Evolutionary conservation across 2,113 vertebrate species (phyloP).

Genomic region (Oplegnathus fasciatus): DNA sequence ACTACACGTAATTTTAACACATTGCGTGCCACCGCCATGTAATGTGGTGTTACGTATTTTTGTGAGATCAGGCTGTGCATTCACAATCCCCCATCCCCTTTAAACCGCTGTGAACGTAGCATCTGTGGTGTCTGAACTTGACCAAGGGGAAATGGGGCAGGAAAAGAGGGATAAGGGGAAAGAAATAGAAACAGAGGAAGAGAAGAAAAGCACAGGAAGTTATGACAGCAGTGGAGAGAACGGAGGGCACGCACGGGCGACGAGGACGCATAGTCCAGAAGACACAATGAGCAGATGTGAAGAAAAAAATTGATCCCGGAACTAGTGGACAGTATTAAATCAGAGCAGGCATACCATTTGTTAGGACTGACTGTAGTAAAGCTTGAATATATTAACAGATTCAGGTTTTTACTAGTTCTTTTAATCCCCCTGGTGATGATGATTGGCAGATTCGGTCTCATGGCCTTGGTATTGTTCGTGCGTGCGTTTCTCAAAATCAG

Average conservation of each 20-base stretch:
- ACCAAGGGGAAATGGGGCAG: slow-evolving; percentile 1
- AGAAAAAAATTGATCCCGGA: background rate
- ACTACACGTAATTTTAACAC: too few species aligned
- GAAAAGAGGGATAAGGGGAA: background rate
- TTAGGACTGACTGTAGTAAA: background rate
- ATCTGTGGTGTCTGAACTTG: slow-evolving; percentile 21
- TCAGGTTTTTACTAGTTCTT: background rate
- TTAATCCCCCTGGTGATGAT: background rate
- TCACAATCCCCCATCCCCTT: background rate
- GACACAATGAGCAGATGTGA: background rate
- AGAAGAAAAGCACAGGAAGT: slow-evolving; percentile 19
- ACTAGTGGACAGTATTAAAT: background rate
- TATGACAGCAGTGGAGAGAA: slow-evolving; percentile 7
- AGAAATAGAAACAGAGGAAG: background rate
- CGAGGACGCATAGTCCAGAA: background rate
- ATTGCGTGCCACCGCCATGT: too few species aligned
- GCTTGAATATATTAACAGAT: background rate
- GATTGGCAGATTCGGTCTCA: background rate
- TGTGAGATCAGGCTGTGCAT: too few species aligned
- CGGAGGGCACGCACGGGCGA: background rate
- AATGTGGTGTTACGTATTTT: too few species aligned
- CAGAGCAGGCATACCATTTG: background rate
- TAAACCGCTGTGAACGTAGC: slow-evolving; percentile 21
- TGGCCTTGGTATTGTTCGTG: background rate
- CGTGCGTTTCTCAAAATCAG: background rate